Percentiles rank a stretch among this genome's conserved stretches.
These are phyloP conservation scores for Caenorhabditis plicata DNA, from an alignment of 2,888 invertebrate species.

Conservation along the genomic window DNA sequence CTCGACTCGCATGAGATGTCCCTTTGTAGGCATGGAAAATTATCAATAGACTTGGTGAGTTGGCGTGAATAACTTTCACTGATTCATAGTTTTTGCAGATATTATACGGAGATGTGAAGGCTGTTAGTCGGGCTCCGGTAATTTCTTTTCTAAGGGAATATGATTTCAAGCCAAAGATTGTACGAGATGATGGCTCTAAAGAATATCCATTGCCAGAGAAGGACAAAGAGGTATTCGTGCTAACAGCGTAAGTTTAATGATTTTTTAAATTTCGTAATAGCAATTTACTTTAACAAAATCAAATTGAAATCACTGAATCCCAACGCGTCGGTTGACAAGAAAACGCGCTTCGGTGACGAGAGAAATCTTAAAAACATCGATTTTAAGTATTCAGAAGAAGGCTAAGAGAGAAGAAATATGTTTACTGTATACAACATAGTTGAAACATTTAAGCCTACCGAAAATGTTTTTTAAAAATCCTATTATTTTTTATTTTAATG, in stretches of 20 bases:
- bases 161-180: constrained; percentile 16
- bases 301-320: too few relatives aligned
- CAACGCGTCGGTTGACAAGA: too few relatives aligned
- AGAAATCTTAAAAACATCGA: too few relatives aligned
- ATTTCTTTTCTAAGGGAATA: constrained; percentile 45
- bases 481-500: too few relatives aligned
- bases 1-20: constrained; percentile 23
- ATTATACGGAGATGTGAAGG: constrained; percentile 55
- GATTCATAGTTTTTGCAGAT: constrained; percentile 20
- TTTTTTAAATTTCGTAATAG: background rate
- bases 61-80: constrained; percentile 37
- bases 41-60: constrained; percentile 47
- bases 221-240: constrained; percentile 16
- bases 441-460: too few relatives aligned
- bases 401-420: too few relatives aligned
- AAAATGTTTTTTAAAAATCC: too few relatives aligned
- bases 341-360: too few relatives aligned
- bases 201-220: constrained; percentile 19
- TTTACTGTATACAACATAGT: too few relatives aligned
- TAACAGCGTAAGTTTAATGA: constrained; percentile 20
- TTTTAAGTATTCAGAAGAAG: too few relatives aligned
- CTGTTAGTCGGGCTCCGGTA: constrained; percentile 44
- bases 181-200: constrained; percentile 11
- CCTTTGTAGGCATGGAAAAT: constrained; percentile 54
- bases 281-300: too few relatives aligned